These are phyloP conservation scores for Upupa epops DNA, from an alignment of 2,113 vertebrate species.

Conservation along the genomic window DNA sequence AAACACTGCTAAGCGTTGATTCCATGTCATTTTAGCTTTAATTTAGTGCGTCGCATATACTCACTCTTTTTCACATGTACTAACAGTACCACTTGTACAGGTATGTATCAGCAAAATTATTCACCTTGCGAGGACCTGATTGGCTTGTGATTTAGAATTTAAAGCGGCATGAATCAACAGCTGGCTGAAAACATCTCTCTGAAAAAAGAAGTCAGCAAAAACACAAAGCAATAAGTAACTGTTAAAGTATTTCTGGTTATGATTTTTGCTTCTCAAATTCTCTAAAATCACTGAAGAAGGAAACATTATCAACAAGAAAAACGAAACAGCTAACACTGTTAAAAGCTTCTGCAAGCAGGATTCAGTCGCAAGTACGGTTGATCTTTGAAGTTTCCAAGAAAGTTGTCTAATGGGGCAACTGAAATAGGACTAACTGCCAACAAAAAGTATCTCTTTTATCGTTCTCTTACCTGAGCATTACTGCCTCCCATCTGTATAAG, in stretches of 20 bases:
- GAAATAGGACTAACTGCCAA: neutral
- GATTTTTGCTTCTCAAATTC: neutral
- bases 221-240: neutral
- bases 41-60: neutral
- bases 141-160: slow-evolving; percentile 78
- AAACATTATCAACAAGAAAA: neutral
- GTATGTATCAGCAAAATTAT: neutral
- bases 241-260: neutral
- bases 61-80: neutral
- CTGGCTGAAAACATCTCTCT: slow-evolving; percentile 94
- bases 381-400: neutral
- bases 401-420: neutral
- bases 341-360: neutral
- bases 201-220: slow-evolving; percentile 11
- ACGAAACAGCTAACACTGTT: neutral
- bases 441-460: neutral
- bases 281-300: neutral
- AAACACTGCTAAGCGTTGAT: neutral
- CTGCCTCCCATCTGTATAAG: slow-evolving; percentile 85
- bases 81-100: neutral
- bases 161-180: slow-evolving; percentile 88
- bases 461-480: slow-evolving; percentile 89
- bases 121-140: slow-evolving; percentile 86
- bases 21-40: neutral
- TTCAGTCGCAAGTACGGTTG: neutral